A percentile compares a stretch with the other conserved stretches of the same genome.
Conservation (phyloP, 2,113 vertebrate genomes). For the Gasterosteus aculeatus region DNA sequence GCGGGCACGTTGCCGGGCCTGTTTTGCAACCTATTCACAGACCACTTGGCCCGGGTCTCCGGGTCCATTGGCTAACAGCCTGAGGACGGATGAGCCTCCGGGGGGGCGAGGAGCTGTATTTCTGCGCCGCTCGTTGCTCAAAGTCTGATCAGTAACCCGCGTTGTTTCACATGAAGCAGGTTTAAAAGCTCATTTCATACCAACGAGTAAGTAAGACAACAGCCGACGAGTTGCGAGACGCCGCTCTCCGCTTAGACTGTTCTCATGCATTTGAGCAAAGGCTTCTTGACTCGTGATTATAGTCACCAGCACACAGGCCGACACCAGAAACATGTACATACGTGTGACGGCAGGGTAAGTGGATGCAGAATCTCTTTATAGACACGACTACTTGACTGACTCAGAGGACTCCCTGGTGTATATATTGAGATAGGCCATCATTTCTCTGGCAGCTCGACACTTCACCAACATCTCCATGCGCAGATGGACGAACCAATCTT, state of each 20-base stretch:
- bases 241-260: not conserved
- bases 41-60: not conserved
- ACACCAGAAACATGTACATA: not conserved
- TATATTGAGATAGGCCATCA: slow-evolving; percentile 44
- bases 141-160: not conserved
- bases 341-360: not conserved
- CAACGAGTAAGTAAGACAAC: not conserved
- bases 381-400: not conserved
- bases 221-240: not conserved
- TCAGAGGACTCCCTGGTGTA: slow-evolving; percentile 7
- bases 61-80: not conserved
- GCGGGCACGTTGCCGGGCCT: slow-evolving; percentile 8
- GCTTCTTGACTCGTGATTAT: not conserved
- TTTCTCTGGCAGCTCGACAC: slow-evolving; percentile 17
- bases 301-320: not conserved
- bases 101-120: not conserved
- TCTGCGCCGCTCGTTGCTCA: not conserved
- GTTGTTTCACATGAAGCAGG: not conserved
- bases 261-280: not conserved
- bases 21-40: slow-evolving; percentile 20
- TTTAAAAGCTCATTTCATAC: not conserved
- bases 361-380: not conserved
- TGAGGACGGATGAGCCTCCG: not conserved
- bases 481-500: not conserved
- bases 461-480: slow-evolving; percentile 16